Base-by-base conservation (phyloP, 2,797 vertebrate genomes). In the Xenopus petersii region DNA sequence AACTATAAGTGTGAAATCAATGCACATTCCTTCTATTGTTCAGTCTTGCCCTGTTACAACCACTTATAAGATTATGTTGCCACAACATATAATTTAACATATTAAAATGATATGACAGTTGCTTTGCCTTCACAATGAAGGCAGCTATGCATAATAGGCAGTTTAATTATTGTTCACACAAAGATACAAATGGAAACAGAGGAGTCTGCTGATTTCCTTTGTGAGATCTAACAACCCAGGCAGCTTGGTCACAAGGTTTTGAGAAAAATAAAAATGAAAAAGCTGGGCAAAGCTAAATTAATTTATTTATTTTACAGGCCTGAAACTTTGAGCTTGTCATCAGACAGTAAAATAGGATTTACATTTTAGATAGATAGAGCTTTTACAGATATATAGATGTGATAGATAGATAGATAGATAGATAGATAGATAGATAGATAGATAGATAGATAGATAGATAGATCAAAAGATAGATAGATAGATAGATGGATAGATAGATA, bases 21-120 rank as follows among this genome's bases (percentile, higher is more conserved):
- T 56, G n/a, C 54, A 56, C 9, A 0, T 56, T 56, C 54, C 7
- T 16, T 58, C 15, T 58, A n/a, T 17, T 1, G 15, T 58, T 16
- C 55, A 56, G 54, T 54, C 55, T 66, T 71, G 77, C 77, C 26
- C 79, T 59, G 17, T 59, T 82, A 74, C 84, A 83, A 87, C 77
- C 75, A 82, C 83, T 81, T 59, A 47, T 84, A 83, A 82, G 77
- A 79, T 47, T 42, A 72, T 67, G 67, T 77, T 85, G 71, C 77
- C 79, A 67, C 80, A 84, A 84, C 75, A 79, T 82, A 78, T 68
- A 17, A 85, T 83, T 80, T 82, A 74, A 76, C 74, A 77, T 70
- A 63, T 81, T 81, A 84, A 82, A 81, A 81, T 71, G 67, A 79
- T 62, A 70, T 9, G 12, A 69, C 70, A 74, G 79, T 80, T 82